These are phyloP conservation scores for Caenorhabditis latens DNA, from an alignment of 1,140 invertebrate species.

Conservation along the genomic window DNA sequence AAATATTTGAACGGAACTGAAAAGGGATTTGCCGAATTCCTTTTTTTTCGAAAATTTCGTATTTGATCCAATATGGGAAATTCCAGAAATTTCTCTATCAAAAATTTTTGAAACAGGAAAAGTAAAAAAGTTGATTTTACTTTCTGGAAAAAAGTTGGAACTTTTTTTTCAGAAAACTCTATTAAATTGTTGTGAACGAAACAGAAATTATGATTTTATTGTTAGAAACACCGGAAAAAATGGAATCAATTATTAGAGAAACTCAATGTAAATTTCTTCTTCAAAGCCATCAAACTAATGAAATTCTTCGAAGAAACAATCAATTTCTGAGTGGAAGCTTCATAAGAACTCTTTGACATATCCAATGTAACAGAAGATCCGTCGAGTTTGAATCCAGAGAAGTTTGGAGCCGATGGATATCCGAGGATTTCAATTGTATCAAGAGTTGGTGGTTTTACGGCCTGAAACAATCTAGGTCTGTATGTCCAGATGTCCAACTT, in stretches of 20 bases:
- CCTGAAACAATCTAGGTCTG: background rate
- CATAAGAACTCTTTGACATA: slow-evolving; percentile 15
- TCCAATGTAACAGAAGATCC: slow-evolving; percentile 35
- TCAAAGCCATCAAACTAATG: slow-evolving; percentile 22
- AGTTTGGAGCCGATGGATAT: slow-evolving; percentile 55
- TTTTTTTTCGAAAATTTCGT: no score
- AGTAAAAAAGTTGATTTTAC: no score
- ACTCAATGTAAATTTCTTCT: slow-evolving; percentile 31
- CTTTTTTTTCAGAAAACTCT: no score
- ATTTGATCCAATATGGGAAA: no score
- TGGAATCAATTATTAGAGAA: slow-evolving; percentile 3
- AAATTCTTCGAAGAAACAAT: slow-evolving; percentile 16
- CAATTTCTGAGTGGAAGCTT: background rate
- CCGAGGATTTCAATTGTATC: slow-evolving; percentile 63
- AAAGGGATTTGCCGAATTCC: no score
- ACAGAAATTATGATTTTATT: no score
- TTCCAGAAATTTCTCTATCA: no score
- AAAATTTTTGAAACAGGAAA: no score
- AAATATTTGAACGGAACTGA: no score
- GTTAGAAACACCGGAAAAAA: background rate
- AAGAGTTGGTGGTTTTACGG: slow-evolving; percentile 58
- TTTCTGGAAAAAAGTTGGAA: no score
- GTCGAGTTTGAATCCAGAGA: slow-evolving; percentile 56
- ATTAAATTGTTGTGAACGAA: no score
- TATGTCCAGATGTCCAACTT: background rate